Percentiles rank a stretch among this genome's conserved stretches.
phyloP scores from a whole-genome alignment of 2,797 vertebrate genomes.

The Channallabes apus region DNA sequence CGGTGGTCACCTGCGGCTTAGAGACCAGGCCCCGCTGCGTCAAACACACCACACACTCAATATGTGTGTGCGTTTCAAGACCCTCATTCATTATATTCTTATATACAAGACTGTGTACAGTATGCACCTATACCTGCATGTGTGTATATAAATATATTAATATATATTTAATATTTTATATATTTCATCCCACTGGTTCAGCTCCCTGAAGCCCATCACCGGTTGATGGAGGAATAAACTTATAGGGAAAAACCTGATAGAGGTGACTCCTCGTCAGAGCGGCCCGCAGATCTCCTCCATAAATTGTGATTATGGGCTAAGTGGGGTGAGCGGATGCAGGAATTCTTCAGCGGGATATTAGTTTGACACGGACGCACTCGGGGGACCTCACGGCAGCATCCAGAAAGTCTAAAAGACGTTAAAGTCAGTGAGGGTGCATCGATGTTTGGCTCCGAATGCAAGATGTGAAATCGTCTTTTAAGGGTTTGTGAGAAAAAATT shows the following conservation, averaged over 20 bases:
- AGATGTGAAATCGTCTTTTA: neutral
- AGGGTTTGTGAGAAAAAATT: neutral
- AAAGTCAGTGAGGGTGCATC: neutral
- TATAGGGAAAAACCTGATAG: conserved; percentile 56
- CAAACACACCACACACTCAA: conserved; percentile 38
- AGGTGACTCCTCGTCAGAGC: conserved; percentile 68
- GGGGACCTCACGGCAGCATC: conserved; percentile 9
- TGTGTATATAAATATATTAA: neutral
- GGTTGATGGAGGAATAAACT: conserved; percentile 44
- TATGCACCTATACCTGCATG: neutral
- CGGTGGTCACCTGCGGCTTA: conserved; percentile 59
- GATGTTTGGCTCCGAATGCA: neutral
- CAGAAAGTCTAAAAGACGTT: conserved; percentile 24
- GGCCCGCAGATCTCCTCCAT: conserved; percentile 77
- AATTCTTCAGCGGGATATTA: conserved; percentile 48
- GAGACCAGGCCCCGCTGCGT: conserved; percentile 57
- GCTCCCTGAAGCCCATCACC: conserved; percentile 14
- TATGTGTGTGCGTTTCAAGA: conserved; percentile 37
- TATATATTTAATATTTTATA: conserved; percentile 25
- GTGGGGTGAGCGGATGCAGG: conserved; percentile 53
- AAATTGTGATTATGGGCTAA: conserved; percentile 70
- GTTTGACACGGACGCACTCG: conserved; percentile 45
- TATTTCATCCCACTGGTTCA: conserved; percentile 20
- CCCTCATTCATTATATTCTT: conserved; percentile 59
- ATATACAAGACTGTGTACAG: conserved; percentile 46